phyloP scores from a whole-genome alignment of 2,113 vertebrate species.

The Silurus asotus region DNA sequence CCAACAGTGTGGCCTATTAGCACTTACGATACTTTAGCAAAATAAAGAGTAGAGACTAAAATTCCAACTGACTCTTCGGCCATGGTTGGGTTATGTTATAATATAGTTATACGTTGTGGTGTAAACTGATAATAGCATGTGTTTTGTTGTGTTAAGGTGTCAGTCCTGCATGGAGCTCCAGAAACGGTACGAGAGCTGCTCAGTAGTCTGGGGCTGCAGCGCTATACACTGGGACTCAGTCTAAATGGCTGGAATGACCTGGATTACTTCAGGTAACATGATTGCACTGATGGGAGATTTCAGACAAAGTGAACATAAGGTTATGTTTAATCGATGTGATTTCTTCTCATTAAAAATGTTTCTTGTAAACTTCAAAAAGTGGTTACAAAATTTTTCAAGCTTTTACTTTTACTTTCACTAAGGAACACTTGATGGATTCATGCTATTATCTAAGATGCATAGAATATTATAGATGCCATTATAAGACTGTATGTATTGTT shows the following conservation, averaged over 20 bases:
- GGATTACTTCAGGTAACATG: slow-evolving; percentile 74
- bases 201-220: slow-evolving; percentile 69
- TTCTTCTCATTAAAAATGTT: neutral
- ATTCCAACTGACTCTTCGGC: neutral
- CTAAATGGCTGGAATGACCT: slow-evolving; percentile 77
- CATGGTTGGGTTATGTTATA: neutral
- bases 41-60: neutral
- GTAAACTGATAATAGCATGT: neutral
- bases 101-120: neutral
- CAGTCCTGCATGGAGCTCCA: slow-evolving; percentile 69
- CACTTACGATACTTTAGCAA: neutral
- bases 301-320: neutral
- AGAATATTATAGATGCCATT: neutral
- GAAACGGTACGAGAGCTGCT: slow-evolving; percentile 69
- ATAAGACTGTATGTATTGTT: neutral
- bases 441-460: neutral
- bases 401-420: too few relatives aligned
- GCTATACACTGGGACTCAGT: slow-evolving; percentile 68
- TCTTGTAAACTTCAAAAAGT: neutral
- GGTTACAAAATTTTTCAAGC: neutral
- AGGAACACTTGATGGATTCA: neutral
- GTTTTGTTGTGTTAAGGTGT: slow-evolving; percentile 58
- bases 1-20: too few relatives aligned
- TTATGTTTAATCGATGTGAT: neutral
- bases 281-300: neutral